phyloP scores from a whole-genome alignment of 2,888 invertebrate species.

The Boloria euphrosyne region DNA sequence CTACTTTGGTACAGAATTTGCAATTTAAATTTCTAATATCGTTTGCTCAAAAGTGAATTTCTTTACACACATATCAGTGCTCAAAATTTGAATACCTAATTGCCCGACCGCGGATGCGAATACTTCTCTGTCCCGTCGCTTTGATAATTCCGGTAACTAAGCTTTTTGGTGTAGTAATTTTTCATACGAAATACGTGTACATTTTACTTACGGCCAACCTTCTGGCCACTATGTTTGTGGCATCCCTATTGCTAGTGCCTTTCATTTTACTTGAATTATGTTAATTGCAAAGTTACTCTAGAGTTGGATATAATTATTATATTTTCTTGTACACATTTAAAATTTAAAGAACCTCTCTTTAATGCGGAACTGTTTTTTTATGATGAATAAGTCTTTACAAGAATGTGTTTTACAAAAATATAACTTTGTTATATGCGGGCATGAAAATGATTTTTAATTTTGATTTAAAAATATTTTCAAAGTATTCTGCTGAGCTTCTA shows the following conservation, averaged over 20 bases:
- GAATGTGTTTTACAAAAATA: no score
- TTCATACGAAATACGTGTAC: conserved; percentile 18
- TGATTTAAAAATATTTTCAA: no score
- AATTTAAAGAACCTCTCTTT: no score
- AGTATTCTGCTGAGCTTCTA: no score
- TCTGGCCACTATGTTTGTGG: conserved; percentile 6
- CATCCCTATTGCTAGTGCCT: conserved; percentile 9
- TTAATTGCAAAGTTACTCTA: not conserved
- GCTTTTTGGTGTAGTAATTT: conserved; percentile 27
- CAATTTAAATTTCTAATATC: conserved; percentile 62
- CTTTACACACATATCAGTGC: conserved; percentile 48
- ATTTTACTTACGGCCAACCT: conserved; percentile 20
- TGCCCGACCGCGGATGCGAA: conserved; percentile 33
- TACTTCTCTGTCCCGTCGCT: conserved; percentile 32
- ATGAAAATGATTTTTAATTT: no score
- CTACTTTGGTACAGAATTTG: conserved; percentile 50
- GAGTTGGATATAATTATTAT: no score
- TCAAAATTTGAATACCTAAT: conserved; percentile 70
- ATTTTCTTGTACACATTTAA: no score
- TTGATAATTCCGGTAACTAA: conserved; percentile 13
- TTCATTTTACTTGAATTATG: conserved; percentile 10
- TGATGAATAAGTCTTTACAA: no score
- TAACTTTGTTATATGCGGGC: no score
- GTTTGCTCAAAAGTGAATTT: conserved; percentile 52
- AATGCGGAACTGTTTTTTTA: no score